Base-by-base conservation (phyloP, 2,888 invertebrate genomes). In the Hydrotaea cyrtoneurina region DNA sequence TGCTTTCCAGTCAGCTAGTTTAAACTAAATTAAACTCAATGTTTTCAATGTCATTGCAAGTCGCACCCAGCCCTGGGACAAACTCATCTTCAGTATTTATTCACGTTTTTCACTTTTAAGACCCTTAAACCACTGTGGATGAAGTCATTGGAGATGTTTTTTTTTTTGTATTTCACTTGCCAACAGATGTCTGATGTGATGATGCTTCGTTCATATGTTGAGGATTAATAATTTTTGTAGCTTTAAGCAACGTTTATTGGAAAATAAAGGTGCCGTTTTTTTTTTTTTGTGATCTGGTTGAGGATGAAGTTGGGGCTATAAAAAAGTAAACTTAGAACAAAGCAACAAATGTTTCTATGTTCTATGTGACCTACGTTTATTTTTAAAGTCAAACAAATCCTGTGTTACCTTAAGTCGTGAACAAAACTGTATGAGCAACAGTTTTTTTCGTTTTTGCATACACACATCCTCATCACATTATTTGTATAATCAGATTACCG, bases 141-240 rank as follows among this genome's bases (percentile, higher is more conserved):
- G 19, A 13, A 23, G 23, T 23, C 26, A 57, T 81, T 50, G 1
- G 15, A 81, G 66, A 57, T 77, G 77, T 74, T 78, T 80, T 83
- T 76, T 19, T 2, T 50, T 74, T 82, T 85, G n/a, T n/a, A n/a
- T n/a, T 79, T 73, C 79, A 82, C 74, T 79, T 77, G 74, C 53
- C 71, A 69, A 77, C 82, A 82, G 77, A 77, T 82, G 82, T 69
- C 74, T 74, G 75, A 64, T 78, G 72, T 77, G 77, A 53, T 62
- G 39, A 77, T 76, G 71, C 71, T 55, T 79, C n/a, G 50, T 80
- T 80, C 78, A 83, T 78, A 80, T 75, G 77, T 74, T 69, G 19
- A 53, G 79, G 73, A 79, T 82, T 85, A 85, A 82, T 82, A 85
- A 85, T 62, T 85, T n/a, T 77, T 55, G 31, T 77, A 73, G 81